phyloP scores from a whole-genome alignment of 2,797 vertebrate species.

The Spinus olivaceus region DNA sequence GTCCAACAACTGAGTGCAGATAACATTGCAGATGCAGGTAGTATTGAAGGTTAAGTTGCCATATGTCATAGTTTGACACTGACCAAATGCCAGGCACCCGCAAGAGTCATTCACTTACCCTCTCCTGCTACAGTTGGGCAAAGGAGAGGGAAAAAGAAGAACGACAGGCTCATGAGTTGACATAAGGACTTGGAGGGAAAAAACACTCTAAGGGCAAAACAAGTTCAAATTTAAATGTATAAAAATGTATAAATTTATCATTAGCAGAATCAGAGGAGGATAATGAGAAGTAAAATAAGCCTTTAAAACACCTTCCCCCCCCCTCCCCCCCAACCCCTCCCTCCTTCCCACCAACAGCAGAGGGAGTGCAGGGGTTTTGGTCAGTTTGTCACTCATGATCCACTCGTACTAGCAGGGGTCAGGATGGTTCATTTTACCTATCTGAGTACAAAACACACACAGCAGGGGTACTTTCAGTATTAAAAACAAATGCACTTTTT shows the following conservation, averaged over 20 bases:
- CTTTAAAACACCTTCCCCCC: neutral
- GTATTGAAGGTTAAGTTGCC: neutral
- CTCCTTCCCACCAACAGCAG: neutral
- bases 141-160: neutral
- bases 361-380: neutral
- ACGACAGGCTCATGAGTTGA: neutral
- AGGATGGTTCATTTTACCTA: neutral
- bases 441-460: neutral
- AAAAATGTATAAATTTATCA: neutral
- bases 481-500: neutral
- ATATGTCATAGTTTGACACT: neutral
- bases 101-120: rapidly evolving
- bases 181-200: neutral
- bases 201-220: neutral
- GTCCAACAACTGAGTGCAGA: neutral
- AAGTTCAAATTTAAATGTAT: neutral
- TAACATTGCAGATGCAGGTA: neutral
- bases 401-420: neutral
- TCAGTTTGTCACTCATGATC: neutral
- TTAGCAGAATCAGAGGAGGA: neutral
- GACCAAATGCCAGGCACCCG: neutral
- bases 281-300: neutral
- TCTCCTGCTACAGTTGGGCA: neutral
- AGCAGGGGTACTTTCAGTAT: neutral
- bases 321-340: neutral